Evolutionary conservation across 2,113 vertebrate species (phyloP).

Genomic region (Sturnira hondurensis): DNA sequence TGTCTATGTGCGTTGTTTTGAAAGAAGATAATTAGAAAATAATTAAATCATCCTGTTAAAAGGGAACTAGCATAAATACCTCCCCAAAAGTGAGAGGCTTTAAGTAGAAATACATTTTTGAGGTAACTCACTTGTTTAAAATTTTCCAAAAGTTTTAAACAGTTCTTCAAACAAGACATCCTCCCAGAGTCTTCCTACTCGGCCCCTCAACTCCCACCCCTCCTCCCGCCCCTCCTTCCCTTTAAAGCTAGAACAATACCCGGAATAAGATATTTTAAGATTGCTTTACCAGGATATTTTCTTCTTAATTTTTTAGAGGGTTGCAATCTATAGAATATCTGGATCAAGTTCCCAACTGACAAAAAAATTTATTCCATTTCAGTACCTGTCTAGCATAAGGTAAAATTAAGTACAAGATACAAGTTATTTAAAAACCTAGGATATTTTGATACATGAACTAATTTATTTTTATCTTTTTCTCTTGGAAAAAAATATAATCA

Average conservation of each 20-base stretch:
- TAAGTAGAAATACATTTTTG: slow-evolving; percentile 8
- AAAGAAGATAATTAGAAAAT: background rate
- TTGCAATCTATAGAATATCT: slow-evolving; percentile 63
- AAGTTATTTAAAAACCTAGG: slow-evolving; percentile 20
- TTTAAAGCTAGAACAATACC: slow-evolving; percentile 70
- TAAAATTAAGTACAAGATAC: slow-evolving; percentile 29
- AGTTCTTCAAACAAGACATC: slow-evolving; percentile 54
- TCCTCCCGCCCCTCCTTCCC: slow-evolving; percentile 51
- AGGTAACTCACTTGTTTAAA: slow-evolving; percentile 1
- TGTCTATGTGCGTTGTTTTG: background rate
- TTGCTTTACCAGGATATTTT: slow-evolving; percentile 70
- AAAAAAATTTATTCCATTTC: slow-evolving; percentile 57
- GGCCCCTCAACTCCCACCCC: background rate
- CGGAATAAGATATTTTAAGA: slow-evolving; percentile 68
- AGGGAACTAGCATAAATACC: background rate
- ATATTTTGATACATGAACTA: slow-evolving; percentile 16
- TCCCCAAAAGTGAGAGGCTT: slow-evolving; percentile 31
- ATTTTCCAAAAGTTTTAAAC: slow-evolving; percentile 56
- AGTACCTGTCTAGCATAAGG: slow-evolving; percentile 40
- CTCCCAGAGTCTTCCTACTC: slow-evolving; percentile 30
- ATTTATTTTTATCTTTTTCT: slow-evolving; percentile 51
- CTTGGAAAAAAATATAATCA: slow-evolving; percentile 14
- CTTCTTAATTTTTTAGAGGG: slow-evolving; percentile 36
- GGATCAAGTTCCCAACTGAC: slow-evolving; percentile 41
- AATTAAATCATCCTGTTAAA: slow-evolving; percentile 31